Base-by-base conservation (phyloP, 2,888 invertebrate species). In the Pristionchus fissidentatus region DNA sequence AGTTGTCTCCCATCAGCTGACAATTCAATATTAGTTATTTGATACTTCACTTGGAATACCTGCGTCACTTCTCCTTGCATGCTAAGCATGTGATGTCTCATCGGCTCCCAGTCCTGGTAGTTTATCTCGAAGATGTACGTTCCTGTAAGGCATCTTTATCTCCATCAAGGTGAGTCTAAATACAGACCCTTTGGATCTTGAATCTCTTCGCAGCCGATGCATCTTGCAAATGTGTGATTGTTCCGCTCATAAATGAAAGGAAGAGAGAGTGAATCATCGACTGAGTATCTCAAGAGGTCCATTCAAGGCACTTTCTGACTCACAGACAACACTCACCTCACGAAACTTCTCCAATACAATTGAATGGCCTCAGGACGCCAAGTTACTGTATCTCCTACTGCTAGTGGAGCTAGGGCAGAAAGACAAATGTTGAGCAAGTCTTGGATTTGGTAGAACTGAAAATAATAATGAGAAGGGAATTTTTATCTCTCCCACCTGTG, bases 241-340 rank as follows among this genome's bases (percentile, higher is more conserved):
- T 90, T 90, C 75, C 89, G 86, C 70, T 90, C 90, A 85, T 87
- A 90, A 73, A 90, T 89, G 77, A 90, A 90, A 3, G 90, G 90
- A 29, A 90, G 85, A 0, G 87, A 85, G 22, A 90, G 86, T 0
- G 88, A 87, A 81, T 89, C 88, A 82, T 90, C 90, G 0, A 89
- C 89, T 85, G 83, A 83, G n/a, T 83, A 83, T 52, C 80, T 81
- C 26, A 4, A 29, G 26, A n/a, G 60, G 26, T 49, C 3, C 43
- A 46, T 19, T 3, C 32, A 57, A 26, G 22, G 78, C 38, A 78
- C 26, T 32, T 1, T 38, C 52, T 32, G 26, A 2, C 3, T 2
- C 0, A 19, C 57, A 22, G 4, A 38, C 7, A 32, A 55, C 55
- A 49, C 79, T n/a, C 38, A 90, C 35, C 89, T 88, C 10, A 90